Conservation (phyloP, 2,888 invertebrate species). For the Apoda limacodes region DNA sequence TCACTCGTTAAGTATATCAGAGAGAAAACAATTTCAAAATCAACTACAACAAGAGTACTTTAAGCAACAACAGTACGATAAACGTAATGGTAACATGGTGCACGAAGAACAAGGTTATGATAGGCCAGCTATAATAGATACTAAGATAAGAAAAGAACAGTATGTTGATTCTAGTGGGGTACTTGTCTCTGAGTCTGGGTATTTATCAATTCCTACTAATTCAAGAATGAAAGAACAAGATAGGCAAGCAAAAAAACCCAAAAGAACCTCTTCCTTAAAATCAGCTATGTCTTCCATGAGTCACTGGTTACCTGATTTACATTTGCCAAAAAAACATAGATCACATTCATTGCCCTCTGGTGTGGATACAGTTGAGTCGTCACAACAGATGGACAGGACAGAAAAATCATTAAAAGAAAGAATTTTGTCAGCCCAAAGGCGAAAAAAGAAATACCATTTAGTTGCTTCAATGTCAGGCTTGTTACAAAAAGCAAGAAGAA, state of each 20-base stretch:
- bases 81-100: conserved; percentile 54
- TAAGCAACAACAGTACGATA: conserved; percentile 66
- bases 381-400: no score
- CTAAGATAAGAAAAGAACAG: conserved; percentile 50
- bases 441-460: conserved; percentile 84
- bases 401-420: conserved; percentile 59
- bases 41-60: conserved; percentile 66
- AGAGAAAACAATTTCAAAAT: conserved; percentile 67
- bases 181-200: conserved; percentile 83
- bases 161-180: conserved; percentile 58
- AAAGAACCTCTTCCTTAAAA: conserved; percentile 79
- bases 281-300: conserved; percentile 85
- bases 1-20: conserved; percentile 68
- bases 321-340: conserved; percentile 80
- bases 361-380: conserved; percentile 67
- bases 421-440: conserved; percentile 60
- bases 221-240: conserved; percentile 64
- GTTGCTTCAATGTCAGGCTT: conserved; percentile 88
- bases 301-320: conserved; percentile 84
- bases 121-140: conserved; percentile 40
- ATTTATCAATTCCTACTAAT: conserved; percentile 80
- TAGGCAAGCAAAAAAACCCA: conserved; percentile 74
- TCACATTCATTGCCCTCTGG: conserved; percentile 86
- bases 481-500: conserved; percentile 84
- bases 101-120: conserved; percentile 46